Base-by-base conservation (phyloP, 2,113 vertebrate species). In the Chamaea fasciata region DNA sequence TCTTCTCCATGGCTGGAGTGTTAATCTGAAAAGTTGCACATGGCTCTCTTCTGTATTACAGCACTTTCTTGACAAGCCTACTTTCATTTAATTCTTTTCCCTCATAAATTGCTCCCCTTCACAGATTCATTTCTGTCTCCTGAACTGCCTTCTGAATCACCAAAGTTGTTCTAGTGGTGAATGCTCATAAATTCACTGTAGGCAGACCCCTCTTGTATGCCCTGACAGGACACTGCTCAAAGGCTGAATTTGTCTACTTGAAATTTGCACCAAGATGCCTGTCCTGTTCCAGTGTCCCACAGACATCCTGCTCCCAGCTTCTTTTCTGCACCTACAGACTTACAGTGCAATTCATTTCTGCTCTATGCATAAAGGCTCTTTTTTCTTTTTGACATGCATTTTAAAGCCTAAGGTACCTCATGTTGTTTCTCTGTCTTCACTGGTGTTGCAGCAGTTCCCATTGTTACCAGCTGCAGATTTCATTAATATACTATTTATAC, bases 401-500 rank as follows among this genome's bases (percentile, higher is more conserved):
- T 91, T 84, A 73, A 78, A 22, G 60, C 75, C 60, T 74, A 85
- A 78, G 47, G 49, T 90, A 47, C 53, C 20, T 92, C 14, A 4
- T 70, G 79, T 69, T 75, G 11, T 77, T 92, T 59, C 78, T 82
- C 52, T 68, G 24, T 87, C 87, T 91, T 81, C 87, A 20, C 0
- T 79, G 77, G 87, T 55, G 63, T 84, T 89, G 67, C 56, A 91
- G 60, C 70, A 70, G 80, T 89, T 95, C 81, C 82, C 44, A 15
- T 69, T 92, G 80, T 91, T 92, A 73, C 87, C 95, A 95, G 92
- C 94, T 96, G 94, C 87, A 95, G 89, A 94, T 93, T 83, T 96
- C 94, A 96, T 96, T 95, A 91, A 73, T 82, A 16, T 76, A 22
- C 87, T 89, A 84, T 84, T 96, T 90, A 76, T 93, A 52, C 21